Conservation (phyloP, 2,888 invertebrate species). For the Andrena dorsata region DNA sequence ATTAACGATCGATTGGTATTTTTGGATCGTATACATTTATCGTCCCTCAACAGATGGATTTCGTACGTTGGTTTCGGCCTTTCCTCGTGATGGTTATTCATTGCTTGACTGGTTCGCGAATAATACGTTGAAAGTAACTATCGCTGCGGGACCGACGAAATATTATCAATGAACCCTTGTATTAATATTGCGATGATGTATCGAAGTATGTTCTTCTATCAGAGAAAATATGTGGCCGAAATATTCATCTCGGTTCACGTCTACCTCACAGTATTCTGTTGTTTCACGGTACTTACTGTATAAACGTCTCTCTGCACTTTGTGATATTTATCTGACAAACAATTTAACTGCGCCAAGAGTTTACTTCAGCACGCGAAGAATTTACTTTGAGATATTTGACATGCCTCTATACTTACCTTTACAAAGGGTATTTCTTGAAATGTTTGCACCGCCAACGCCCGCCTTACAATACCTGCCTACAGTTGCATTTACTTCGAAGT, state of each 20-base stretch:
- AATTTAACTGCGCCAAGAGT: conserved; percentile 9
- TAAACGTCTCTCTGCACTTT: neutral
- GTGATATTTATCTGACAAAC: conserved; percentile 6
- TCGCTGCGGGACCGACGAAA: neutral
- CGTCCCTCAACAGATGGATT: neutral
- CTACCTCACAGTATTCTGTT: neutral
- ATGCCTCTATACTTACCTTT: neutral
- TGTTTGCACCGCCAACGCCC: neutral
- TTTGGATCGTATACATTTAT: neutral
- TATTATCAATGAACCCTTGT: neutral
- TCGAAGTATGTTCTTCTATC: neutral
- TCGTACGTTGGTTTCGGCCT: neutral
- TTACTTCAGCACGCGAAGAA: neutral
- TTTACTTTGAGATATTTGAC: neutral
- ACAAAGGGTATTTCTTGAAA: neutral
- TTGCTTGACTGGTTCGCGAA: neutral
- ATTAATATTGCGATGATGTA: neutral
- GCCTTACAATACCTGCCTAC: neutral
- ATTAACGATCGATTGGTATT: conserved; percentile 40
- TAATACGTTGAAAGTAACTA: neutral
- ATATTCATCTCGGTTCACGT: neutral
- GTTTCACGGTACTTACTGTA: neutral
- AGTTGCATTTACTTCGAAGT: conserved; percentile 2
- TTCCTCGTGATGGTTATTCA: neutral
- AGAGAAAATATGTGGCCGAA: neutral